phyloP scores from a whole-genome alignment of 1,140 invertebrate species.

The Stegodyphus mimosarum region DNA sequence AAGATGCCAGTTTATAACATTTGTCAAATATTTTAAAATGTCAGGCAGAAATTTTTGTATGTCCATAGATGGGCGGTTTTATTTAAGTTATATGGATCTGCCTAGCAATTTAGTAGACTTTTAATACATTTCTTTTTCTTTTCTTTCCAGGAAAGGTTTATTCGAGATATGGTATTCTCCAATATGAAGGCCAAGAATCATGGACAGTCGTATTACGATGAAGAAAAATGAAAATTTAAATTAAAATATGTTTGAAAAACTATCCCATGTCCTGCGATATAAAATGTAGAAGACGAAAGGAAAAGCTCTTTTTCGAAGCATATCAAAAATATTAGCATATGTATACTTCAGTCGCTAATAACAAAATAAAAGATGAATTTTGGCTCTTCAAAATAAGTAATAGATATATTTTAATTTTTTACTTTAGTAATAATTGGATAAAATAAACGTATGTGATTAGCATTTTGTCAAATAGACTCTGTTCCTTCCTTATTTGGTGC shows the following conservation, averaged over 20 bases:
- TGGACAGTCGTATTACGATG: conserved; percentile 21
- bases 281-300: too few species aligned
- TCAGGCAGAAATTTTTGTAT: too few species aligned
- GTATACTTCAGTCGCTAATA: neutral
- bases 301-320: too few species aligned
- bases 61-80: too few species aligned
- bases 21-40: too few species aligned
- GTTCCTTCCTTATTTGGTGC: too few species aligned
- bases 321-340: too few species aligned
- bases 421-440: neutral
- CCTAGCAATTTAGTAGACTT: too few species aligned
- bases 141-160: conserved; percentile 39
- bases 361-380: neutral
- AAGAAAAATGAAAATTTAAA: conserved; percentile 19
- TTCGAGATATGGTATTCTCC: conserved; percentile 22
- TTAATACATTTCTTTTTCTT: neutral
- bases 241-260: neutral
- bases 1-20: too few species aligned
- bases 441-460: neutral
- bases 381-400: conserved; percentile 1
- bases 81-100: too few species aligned
- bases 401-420: conserved; percentile 17
- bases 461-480: too few species aligned
- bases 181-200: conserved; percentile 27
- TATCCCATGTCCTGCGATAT: neutral